Conservation (phyloP, 2,797 vertebrate genomes). For the Hybognathus amarus region DNA sequence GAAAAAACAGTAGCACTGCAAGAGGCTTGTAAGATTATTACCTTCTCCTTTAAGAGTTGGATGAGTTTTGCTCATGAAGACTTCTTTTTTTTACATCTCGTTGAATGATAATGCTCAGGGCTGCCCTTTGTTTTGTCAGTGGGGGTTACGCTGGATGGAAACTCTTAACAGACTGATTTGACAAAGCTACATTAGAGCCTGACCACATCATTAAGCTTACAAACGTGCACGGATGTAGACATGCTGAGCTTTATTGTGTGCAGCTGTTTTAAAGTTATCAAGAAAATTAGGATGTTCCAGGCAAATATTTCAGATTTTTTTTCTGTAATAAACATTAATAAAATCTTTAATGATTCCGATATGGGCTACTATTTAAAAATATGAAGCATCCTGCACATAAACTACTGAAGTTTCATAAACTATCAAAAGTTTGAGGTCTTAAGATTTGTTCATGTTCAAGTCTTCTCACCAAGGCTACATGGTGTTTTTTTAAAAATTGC, state of each 20-base stretch:
- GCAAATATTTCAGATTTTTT: neutral
- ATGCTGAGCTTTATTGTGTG: conserved; percentile 19
- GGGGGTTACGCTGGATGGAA: conserved; percentile 45
- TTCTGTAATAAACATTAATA: too few species aligned
- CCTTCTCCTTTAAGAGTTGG: conserved; percentile 66
- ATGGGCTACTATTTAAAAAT: neutral
- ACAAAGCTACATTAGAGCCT: conserved; percentile 35
- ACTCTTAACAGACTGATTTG: conserved; percentile 39
- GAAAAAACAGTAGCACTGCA: conserved; percentile 73
- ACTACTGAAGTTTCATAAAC: too few species aligned
- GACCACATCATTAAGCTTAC: conserved; percentile 41
- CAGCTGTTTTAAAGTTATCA: conserved; percentile 41
- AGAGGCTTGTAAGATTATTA: conserved; percentile 70
- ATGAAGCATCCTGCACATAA: neutral
- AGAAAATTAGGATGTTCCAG: neutral
- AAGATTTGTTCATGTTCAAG: neutral
- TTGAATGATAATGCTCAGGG: conserved; percentile 35
- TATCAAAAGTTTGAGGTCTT: neutral
- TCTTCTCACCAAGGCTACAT: neutral
- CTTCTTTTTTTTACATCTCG: neutral
- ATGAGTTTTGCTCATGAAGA: conserved; percentile 44
- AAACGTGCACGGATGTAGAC: conserved; percentile 31
- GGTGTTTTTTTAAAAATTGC: neutral
- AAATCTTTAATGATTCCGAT: too few species aligned
- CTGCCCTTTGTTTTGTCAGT: conserved; percentile 39